Base-by-base conservation (phyloP, 2,888 invertebrate species). In the Notocelia uddmanniana region DNA sequence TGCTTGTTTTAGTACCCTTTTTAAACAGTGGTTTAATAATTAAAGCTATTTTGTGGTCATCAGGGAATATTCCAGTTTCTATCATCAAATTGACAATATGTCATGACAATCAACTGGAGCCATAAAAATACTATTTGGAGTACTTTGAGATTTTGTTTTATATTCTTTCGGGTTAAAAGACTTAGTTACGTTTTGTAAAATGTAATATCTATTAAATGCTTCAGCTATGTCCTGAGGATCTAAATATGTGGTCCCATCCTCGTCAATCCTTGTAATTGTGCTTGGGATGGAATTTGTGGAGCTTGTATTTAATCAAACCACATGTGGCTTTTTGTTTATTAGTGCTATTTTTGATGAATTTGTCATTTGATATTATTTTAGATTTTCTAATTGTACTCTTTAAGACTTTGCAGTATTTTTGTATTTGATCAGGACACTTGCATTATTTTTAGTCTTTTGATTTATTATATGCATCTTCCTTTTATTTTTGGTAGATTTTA, bases 51-150 rank as follows among this genome's bases (percentile, higher is more conserved):
- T 31, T 31, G 31, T 8, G 31, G 31, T 2, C 31, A 31, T 31
- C 31, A 31, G 26, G 45, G 21, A 60, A 60, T 18, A 48, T 45
- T 15, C 60, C 23, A 45, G n/a, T 45, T 15, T 60, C 60, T 3
- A 26, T n/a, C 8, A n/a, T 19, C 21, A 60, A 15, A 48, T 60
- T 60, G 9, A 60, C 41, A 23, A 60, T 60, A 18, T 13, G 9
- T 63, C 63, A 0, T 19, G n/a, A 9, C 10, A 1, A 26, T 50
- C 52, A 3, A 54, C 54, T 11, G 64, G 64, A 21, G 18, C 31
- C n/a, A 55, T n/a, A 55, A 66, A 55, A 41, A 66, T 66, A 55
- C 41, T 66, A 31, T 48, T 48, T 10, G 31, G 31, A 21, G 8
- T 54, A 50, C 31, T 34, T 19, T 54, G 3, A 2, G 54, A 48